Evolutionary conservation across 1,140 invertebrate genomes (phyloP).

Genomic region (Drosophila suzukii): DNA sequence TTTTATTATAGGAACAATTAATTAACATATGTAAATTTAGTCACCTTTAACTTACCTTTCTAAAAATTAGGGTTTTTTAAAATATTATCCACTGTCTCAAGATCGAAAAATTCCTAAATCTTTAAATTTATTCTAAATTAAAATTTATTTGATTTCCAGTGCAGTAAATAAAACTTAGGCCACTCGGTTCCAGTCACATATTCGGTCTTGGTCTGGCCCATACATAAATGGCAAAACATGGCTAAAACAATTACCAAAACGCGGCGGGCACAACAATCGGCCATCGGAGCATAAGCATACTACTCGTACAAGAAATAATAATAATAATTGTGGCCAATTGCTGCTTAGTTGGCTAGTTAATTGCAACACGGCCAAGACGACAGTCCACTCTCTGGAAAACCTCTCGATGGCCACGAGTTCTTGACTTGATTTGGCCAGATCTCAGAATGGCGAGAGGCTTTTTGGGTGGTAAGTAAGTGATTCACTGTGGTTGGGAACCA

Average conservation of each 20-base stretch:
- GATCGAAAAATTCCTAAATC: background rate
- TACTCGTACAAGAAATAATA: conserved; percentile 74
- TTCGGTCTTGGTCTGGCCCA: conserved; percentile 55
- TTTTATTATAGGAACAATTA: too few relatives aligned
- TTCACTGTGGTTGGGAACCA: conserved; percentile 31
- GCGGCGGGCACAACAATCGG: conserved; percentile 35
- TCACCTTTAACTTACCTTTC: too few relatives aligned
- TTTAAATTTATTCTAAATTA: background rate
- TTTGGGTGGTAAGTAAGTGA: conserved; percentile 10
- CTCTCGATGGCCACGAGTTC: conserved; percentile 44
- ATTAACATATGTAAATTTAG: background rate
- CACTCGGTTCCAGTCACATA: conserved; percentile 42
- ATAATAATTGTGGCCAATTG: conserved; percentile 82
- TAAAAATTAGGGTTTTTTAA: too few relatives aligned
- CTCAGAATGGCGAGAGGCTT: conserved; percentile 22
- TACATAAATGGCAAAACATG: conserved; percentile 72
- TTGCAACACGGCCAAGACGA: conserved; percentile 72
- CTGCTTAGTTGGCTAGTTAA: conserved; percentile 80
- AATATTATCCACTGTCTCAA: too few relatives aligned
- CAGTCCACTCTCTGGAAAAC: conserved; percentile 17
- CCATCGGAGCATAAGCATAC: conserved; percentile 33
- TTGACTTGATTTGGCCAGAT: conserved; percentile 21
- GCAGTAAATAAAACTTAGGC: conserved; percentile 41
- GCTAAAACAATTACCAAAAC: conserved; percentile 80
- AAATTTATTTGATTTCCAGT: background rate